Evolutionary conservation across 2,888 invertebrate genomes (phyloP).

Genomic region (Cheilosia pagana): DNA sequence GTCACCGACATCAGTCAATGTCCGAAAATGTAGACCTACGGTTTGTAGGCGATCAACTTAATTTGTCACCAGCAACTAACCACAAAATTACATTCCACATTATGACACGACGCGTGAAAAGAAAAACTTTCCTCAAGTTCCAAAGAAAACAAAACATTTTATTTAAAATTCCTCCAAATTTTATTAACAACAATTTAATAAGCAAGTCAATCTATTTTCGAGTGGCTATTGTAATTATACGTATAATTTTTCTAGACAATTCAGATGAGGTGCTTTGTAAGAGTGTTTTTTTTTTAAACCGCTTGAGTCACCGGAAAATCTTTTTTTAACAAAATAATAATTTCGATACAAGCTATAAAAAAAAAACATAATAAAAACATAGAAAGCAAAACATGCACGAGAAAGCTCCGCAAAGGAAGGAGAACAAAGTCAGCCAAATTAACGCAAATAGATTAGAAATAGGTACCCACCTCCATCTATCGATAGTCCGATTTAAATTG

Average conservation of each 20-base stretch:
- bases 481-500: constrained; percentile 51
- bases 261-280: constrained; percentile 1
- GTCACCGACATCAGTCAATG: too few species aligned
- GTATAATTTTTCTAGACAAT: constrained; percentile 20
- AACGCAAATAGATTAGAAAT: neutral
- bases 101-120: neutral
- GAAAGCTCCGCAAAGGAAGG: neutral
- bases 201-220: constrained; percentile 32
- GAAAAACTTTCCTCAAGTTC: neutral
- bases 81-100: too few species aligned
- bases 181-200: constrained; percentile 35
- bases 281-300: constrained; percentile 1
- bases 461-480: constrained; percentile 68
- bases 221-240: constrained; percentile 23
- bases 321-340: constrained; percentile 23
- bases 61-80: too few species aligned
- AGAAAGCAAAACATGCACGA: neutral
- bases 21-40: too few species aligned
- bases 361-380: constrained; percentile 7
- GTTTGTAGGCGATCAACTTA: too few species aligned
- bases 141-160: neutral
- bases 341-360: neutral
- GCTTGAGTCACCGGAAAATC: constrained; percentile 31
- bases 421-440: neutral
- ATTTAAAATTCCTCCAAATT: constrained; percentile 17